Conservation (phyloP, 2,888 invertebrate species). For the Steinernema hermaphroditum region DNA sequence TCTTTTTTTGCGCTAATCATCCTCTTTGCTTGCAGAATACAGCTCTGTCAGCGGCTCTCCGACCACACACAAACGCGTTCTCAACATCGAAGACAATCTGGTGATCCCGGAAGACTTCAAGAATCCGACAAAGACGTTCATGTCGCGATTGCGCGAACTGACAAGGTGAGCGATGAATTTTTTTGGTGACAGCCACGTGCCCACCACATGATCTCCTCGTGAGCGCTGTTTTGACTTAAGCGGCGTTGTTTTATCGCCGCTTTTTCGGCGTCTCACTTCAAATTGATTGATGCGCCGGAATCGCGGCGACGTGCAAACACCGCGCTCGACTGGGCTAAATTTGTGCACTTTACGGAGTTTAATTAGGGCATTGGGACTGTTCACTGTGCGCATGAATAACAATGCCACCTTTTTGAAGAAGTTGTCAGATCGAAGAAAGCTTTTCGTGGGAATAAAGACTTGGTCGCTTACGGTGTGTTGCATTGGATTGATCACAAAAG, state of each 20-base stretch:
- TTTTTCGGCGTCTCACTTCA: neutral
- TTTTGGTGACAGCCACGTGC: neutral
- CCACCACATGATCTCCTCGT: neutral
- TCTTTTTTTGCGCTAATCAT: too few relatives aligned
- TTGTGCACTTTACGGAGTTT: too few relatives aligned
- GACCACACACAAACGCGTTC: neutral
- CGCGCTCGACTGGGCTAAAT: too few relatives aligned
- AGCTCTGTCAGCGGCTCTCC: neutral
- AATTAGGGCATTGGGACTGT: too few relatives aligned
- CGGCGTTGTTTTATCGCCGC: slow-evolving; percentile 1
- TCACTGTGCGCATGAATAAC: too few relatives aligned
- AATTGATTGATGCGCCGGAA: slow-evolving; percentile 4
- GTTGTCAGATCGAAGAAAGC: too few relatives aligned
- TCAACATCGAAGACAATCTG: slow-evolving; percentile 1
- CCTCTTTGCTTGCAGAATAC: neutral
- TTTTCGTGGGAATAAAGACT: too few relatives aligned
- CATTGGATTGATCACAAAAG: too few relatives aligned
- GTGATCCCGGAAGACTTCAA: slow-evolving; percentile 1
- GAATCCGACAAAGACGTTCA: slow-evolving; percentile 4
- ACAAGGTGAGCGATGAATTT: neutral
- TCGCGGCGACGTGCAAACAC: neutral
- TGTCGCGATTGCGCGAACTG: slow-evolving; percentile 2
- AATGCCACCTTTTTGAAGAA: too few relatives aligned
- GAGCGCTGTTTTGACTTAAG: slow-evolving; percentile 13
- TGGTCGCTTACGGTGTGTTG: too few relatives aligned